Percentiles rank a stretch among this genome's conserved stretches.
These are phyloP conservation scores for Xestia ashworthii DNA, from an alignment of 2,888 invertebrate genomes.

Conservation along the genomic window DNA sequence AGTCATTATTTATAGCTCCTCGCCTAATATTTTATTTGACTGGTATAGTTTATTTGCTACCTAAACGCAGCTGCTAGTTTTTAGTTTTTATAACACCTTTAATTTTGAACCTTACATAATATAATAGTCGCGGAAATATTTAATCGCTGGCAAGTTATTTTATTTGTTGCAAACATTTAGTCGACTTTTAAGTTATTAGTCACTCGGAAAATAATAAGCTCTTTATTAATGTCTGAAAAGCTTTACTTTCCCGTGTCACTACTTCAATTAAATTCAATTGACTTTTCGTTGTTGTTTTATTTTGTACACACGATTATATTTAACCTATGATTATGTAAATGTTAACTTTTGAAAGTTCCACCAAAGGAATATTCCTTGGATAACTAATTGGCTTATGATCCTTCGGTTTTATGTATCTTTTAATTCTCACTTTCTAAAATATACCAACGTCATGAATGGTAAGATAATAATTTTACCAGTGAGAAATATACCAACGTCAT, in stretches of 20 bases:
- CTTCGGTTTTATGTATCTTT: background rate
- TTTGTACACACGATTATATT: background rate
- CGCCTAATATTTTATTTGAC: too few relatives aligned
- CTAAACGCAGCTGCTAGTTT: too few relatives aligned
- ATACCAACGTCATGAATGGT: background rate
- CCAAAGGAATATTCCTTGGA: background rate
- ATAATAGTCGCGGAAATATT: too few relatives aligned
- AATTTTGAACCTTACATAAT: too few relatives aligned
- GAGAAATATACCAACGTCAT: too few relatives aligned
- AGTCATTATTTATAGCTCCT: too few relatives aligned
- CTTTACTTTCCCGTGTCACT: slow-evolving; percentile 7
- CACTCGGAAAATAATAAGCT: too few relatives aligned
- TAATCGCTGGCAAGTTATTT: too few relatives aligned
- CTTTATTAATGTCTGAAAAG: background rate
- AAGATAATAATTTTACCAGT: background rate
- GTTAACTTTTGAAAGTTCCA: background rate
- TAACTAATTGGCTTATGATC: background rate
- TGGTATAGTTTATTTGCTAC: too few relatives aligned
- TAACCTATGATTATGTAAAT: slow-evolving; percentile 15
- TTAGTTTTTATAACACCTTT: too few relatives aligned
- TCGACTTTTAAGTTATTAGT: too few relatives aligned
- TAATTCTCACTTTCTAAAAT: background rate
- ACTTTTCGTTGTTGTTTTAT: background rate
- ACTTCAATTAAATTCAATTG: slow-evolving; percentile 16
- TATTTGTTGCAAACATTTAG: too few relatives aligned